A percentile compares a stretch with the other conserved stretches of the same genome.
Conservation (phyloP, 1,140 invertebrate genomes). For the Lordiphosa clarofinis region DNA sequence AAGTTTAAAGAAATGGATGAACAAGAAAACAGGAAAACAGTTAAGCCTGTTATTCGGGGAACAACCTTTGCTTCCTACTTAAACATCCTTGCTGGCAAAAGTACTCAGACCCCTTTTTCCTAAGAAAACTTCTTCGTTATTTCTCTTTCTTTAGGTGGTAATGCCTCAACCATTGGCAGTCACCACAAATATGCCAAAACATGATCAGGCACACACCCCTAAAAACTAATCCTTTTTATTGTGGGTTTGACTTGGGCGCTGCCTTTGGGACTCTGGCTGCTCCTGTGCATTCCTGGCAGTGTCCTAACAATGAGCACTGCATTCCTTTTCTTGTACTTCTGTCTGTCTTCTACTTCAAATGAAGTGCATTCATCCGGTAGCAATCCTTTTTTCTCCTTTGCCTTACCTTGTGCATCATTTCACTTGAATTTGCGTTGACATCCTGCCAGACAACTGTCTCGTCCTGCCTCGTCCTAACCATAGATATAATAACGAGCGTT, state of each 20-base stretch:
- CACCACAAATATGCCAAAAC: conserved; percentile 71
- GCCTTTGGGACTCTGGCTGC: conserved; percentile 20
- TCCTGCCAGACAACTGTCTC: conserved; percentile 44
- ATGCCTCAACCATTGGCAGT: conserved; percentile 8
- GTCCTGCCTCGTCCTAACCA: conserved; percentile 7
- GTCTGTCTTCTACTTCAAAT: conserved; percentile 62
- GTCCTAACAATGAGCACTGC: conserved; percentile 56
- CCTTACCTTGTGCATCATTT: conserved; percentile 62
- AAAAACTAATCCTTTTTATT: conserved; percentile 48
- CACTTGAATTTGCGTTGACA: conserved; percentile 74
- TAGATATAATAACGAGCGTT: conserved; percentile 49
- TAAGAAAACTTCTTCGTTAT: not conserved
- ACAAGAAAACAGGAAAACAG: no score
- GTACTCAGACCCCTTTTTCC: conserved; percentile 6
- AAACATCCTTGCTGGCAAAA: conserved; percentile 2
- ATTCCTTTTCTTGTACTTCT: conserved; percentile 27
- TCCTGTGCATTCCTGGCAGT: conserved; percentile 29
- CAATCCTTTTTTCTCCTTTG: conserved; percentile 59
- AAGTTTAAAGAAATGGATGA: no score
- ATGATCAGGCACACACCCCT: conserved; percentile 50
- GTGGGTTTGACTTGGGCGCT: conserved; percentile 45
- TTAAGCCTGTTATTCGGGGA: not conserved
- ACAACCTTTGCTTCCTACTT: not conserved
- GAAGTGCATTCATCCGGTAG: conserved; percentile 75
- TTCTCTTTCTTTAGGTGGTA: conserved; percentile 3